phyloP scores from a whole-genome alignment of 2,888 invertebrate species.

The Cataglyphis livida region DNA sequence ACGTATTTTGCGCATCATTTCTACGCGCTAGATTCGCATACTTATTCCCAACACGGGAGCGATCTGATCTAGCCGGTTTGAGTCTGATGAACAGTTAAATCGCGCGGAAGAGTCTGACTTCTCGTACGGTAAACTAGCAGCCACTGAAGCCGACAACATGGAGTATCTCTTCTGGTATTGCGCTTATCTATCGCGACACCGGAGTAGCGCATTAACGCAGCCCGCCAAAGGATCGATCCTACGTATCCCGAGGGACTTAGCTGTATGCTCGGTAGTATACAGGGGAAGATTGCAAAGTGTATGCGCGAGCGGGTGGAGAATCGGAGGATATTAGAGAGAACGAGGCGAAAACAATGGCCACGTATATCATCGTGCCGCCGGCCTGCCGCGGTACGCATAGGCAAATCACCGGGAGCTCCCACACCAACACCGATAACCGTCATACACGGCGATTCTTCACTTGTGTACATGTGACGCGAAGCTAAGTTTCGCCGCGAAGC shows the following conservation, averaged over 20 bases:
- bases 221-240: conserved; percentile 58
- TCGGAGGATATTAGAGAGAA: conserved; percentile 63
- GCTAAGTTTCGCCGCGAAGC: not conserved
- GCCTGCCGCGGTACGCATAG: conserved; percentile 83
- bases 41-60: conserved; percentile 21
- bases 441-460: conserved; percentile 33
- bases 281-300: conserved; percentile 26
- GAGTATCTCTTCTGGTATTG: conserved; percentile 64
- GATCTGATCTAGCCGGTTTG: conserved; percentile 22
- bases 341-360: conserved; percentile 83
- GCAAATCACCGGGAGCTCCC: conserved; percentile 81
- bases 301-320: conserved; percentile 33
- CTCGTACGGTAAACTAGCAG: conserved; percentile 55
- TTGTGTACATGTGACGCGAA: conserved; percentile 56
- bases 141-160: conserved; percentile 58
- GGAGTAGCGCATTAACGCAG: conserved; percentile 75
- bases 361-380: conserved; percentile 85
- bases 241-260: conserved; percentile 56
- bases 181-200: conserved; percentile 72
- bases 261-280: conserved; percentile 37
- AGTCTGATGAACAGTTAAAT: conserved; percentile 60
- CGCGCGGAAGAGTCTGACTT: conserved; percentile 47
- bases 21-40: conserved; percentile 32
- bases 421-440: conserved; percentile 67
- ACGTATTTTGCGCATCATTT: conserved; percentile 20